Evolutionary conservation across 2,888 invertebrate genomes (phyloP).

Genomic region (Koerneria pararmatus): DNA sequence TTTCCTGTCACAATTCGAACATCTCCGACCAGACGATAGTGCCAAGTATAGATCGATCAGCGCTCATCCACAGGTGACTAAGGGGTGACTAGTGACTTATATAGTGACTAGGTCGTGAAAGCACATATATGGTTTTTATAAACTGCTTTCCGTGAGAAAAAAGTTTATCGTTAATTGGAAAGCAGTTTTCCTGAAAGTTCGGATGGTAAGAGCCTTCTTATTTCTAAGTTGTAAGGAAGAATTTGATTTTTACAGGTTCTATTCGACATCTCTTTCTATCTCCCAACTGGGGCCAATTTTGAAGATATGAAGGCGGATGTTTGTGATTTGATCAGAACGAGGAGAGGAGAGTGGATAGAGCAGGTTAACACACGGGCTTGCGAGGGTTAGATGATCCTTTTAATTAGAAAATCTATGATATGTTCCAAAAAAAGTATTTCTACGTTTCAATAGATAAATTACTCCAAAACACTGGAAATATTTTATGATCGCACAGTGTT

Average conservation of each 20-base stretch:
- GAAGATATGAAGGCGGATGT: constrained; percentile 61
- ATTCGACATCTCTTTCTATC: constrained; percentile 89
- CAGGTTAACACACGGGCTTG: constrained; percentile 69
- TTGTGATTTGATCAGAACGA: constrained; percentile 81
- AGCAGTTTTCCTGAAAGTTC: too few relatives aligned
- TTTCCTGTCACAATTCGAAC: constrained; percentile 82
- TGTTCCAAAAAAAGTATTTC: background rate
- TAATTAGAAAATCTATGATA: background rate
- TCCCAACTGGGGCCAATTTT: constrained; percentile 66
- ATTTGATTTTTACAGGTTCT: constrained; percentile 31
- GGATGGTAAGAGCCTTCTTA: too few relatives aligned
- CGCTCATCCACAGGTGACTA: constrained; percentile 48
- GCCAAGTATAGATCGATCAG: constrained; percentile 49
- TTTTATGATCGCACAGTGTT: background rate
- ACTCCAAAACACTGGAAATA: too few relatives aligned
- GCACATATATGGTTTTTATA: background rate
- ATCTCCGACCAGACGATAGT: constrained; percentile 69
- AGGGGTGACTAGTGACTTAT: background rate
- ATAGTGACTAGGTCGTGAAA: too few relatives aligned
- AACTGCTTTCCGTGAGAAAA: background rate
- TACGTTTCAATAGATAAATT: background rate
- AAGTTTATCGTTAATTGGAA: too few relatives aligned
- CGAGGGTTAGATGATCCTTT: background rate
- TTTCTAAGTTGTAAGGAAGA: too few relatives aligned
- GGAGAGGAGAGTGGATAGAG: constrained; percentile 89